Base-by-base conservation (phyloP, 2,888 invertebrate genomes). In the Eubasilissa splendida region DNA sequence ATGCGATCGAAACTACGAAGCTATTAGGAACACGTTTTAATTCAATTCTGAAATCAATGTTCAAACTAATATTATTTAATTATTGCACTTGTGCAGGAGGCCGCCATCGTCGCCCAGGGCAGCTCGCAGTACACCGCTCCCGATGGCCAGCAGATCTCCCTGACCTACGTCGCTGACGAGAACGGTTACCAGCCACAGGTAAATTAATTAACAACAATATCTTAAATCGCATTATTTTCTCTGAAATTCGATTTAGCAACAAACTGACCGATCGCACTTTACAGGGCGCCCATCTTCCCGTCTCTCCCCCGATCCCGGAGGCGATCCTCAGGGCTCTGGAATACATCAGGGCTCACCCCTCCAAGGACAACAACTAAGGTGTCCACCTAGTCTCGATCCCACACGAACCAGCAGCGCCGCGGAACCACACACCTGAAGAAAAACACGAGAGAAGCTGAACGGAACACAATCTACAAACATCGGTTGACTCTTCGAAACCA, bases 141-240 rank as follows among this genome's bases (percentile, higher is more conserved):
- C 60, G 91, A 91, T 70, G 93, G 93, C 60, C 84, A 86, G 53
- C 85, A 84, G 0, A 86, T 90, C 86, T 82, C 85, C 10, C 65
- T 91, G 54, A 85, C 84, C 80, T 94, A 92, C 89, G 85, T 87
- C 9, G 93, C 93, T 84, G 87, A 93, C 86, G 71, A 71, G 71
- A 71, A 71, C 54, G 74, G 74, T 7, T 74, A 59, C 74, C 74
- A 74, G 59, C 74, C 74, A 9, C 74, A 74, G 74, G 74, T 74
- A 59, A 59, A 56, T 33, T 22, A 59, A 56, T 33, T 22, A 12
- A 33, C 4, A 22, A 63, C 31, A 7, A 0, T 4, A n/a, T 60
- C 31, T n/a, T 10, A 0, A 22, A 10, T n/a, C 22, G 10, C 54
- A 54, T 9, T 9, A 60, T 11, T n/a, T 14, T n/a, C 22, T 63